Conservation (phyloP, 2,113 vertebrate genomes). For the Nerophis lumbriciformis region DNA sequence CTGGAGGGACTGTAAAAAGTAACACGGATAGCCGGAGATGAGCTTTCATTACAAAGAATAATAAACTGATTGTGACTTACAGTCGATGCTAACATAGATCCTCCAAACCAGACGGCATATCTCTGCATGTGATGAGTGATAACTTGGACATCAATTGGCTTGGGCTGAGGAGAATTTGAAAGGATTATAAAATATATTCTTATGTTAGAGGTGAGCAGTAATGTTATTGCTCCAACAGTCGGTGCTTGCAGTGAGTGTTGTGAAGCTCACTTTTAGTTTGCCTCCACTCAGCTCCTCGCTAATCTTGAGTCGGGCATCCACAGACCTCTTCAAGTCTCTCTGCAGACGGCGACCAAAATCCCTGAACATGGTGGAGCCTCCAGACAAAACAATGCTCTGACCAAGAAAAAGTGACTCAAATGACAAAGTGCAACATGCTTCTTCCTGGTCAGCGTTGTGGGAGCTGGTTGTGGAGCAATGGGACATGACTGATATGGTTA, state of each 20-base stretch:
- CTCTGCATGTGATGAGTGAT: conserved; percentile 98
- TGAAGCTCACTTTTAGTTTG: conserved; percentile 84
- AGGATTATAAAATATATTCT: too few species aligned
- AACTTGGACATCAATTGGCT: conserved; percentile 96
- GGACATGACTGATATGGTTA: background rate
- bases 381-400: conserved; percentile 67
- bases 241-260: background rate
- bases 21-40: too few species aligned
- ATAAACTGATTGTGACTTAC: conserved; percentile 70
- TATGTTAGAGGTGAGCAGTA: background rate
- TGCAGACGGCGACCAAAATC: conserved; percentile 95
- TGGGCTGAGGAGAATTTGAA: conserved; percentile 73
- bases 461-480: background rate
- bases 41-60: too few species aligned
- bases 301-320: conserved; percentile 93
- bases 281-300: conserved; percentile 97
- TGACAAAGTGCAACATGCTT: too few species aligned
- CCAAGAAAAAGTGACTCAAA: background rate
- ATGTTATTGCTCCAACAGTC: background rate
- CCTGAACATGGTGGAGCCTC: conserved; percentile 98
- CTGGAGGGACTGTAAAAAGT: too few species aligned
- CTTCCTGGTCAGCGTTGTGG: too few species aligned
- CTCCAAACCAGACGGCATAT: conserved; percentile 97
- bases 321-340: conserved; percentile 93
- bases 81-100: conserved; percentile 97